phyloP scores from a whole-genome alignment of 2,113 vertebrate genomes.

The Oostethus manadensis region DNA sequence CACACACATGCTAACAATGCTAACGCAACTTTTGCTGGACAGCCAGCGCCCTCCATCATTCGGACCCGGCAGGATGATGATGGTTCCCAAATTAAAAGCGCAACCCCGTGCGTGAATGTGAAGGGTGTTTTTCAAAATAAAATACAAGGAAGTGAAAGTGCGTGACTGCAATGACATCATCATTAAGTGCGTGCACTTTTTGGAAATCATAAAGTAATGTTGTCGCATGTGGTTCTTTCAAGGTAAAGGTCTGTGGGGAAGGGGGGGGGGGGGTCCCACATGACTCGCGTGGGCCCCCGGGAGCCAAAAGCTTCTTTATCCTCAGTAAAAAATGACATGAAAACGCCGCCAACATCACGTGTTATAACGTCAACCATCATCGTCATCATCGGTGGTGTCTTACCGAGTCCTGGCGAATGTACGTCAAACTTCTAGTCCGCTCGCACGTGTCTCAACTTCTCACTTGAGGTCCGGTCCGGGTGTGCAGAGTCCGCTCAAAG shows the following conservation, averaged over 20 bases:
- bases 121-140: no score
- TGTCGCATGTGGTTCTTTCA: no score
- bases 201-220: no score
- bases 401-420: neutral
- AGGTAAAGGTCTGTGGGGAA: no score
- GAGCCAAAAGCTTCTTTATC: no score
- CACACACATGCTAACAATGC: neutral
- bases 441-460: neutral
- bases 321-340: no score
- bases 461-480: neutral
- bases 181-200: neutral
- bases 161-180: neutral
- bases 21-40: neutral
- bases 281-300: no score
- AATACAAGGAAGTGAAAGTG: neutral
- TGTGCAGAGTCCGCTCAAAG: neutral
- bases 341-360: no score
- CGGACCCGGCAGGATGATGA: neutral
- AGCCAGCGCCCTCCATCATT: neutral
- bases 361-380: no score
- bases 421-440: neutral
- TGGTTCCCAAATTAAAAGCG: neutral
- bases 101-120: no score
- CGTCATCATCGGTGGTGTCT: neutral
- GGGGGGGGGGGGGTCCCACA: no score